Evolutionary conservation across 2,797 vertebrate genomes (phyloP), one percentile per base, ranked within the genome.

Genomic region (Erethizon dorsatum): DNA sequence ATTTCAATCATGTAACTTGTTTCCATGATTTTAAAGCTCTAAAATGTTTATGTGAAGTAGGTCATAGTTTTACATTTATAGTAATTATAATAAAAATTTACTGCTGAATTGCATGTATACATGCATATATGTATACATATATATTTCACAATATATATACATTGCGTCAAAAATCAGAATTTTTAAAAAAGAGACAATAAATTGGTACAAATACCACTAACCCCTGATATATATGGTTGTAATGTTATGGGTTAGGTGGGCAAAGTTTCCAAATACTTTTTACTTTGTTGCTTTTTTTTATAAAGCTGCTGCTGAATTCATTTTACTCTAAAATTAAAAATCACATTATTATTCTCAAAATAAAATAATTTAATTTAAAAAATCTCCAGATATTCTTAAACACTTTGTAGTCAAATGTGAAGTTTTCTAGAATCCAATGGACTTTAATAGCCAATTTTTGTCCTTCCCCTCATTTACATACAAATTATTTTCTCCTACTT

Each of bases 321-420:
- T 95, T 97, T 97, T 85, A 69, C 13, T 91, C 71, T 93, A 78
- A 45, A 96, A 95, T 96, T 71, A 95, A 95, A 92, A 95, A 83
- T 75, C 65, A n/a, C 83, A 96, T 96, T 88, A 84, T 73, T 89
- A 82, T 90, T 80, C 90, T 90, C 77, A 92, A 97, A 97, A 94
- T 93, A 90, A 96, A 97, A 96, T 95, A 75, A 90, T 83, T 89
- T 88, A 91, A 85, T 77, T 41, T 41, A 93, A 67, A 83, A 94
- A 95, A 83, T 57, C 92, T 86, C 52, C n/a, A 65, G 61, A 61
- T 97, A 97, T 20, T 87, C 90, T 97, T 80, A 90, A 96, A 88
- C 71, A 85, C 41, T 90, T 93, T 14, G 26, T 28, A 71, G 90
- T 95, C 84, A 94, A 94, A 96, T 79, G 31, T 96, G 95, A 95